phyloP scores from a whole-genome alignment of 2,888 invertebrate genomes.

The Liopterus haemorrhoidalis region DNA sequence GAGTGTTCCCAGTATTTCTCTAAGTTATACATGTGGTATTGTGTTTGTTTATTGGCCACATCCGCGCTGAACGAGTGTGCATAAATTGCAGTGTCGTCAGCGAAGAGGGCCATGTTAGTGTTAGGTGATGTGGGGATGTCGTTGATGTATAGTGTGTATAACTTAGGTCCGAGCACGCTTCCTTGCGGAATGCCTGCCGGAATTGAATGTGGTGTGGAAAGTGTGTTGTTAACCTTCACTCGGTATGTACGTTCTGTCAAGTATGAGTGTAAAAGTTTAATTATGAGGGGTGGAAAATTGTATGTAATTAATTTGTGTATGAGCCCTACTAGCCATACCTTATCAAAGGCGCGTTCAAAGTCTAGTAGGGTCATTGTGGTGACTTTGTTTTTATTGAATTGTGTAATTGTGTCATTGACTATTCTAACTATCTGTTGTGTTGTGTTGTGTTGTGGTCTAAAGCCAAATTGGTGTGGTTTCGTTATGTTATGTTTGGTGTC shows the following conservation, averaged over 20 bases:
- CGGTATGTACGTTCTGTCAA: neutral
- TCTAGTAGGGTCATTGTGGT: slow-evolving; percentile 33
- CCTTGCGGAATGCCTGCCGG: too few species aligned
- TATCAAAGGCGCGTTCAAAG: slow-evolving; percentile 36
- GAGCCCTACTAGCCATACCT: slow-evolving; percentile 30
- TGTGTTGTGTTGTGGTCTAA: slow-evolving; percentile 32
- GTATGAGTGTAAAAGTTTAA: neutral
- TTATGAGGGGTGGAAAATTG: neutral
- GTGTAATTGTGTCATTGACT: slow-evolving; percentile 27
- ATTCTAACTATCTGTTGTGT: slow-evolving; percentile 32
- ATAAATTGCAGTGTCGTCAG: neutral
- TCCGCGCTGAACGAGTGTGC: neutral
- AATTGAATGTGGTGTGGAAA: neutral
- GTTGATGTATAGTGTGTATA: too few species aligned
- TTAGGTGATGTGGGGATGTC: too few species aligned
- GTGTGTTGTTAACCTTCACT: neutral
- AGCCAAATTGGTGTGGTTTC: slow-evolving; percentile 32
- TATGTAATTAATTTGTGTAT: neutral
- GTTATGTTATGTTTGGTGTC: slow-evolving; percentile 26
- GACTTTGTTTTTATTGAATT: slow-evolving; percentile 29
- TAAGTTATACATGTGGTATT: neutral
- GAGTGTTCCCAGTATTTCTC: neutral
- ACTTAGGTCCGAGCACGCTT: too few species aligned
- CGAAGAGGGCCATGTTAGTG: too few species aligned
- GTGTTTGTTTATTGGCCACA: neutral